Conservation (phyloP, 1,140 invertebrate genomes). For the Lordiphosa stackelbergi region DNA sequence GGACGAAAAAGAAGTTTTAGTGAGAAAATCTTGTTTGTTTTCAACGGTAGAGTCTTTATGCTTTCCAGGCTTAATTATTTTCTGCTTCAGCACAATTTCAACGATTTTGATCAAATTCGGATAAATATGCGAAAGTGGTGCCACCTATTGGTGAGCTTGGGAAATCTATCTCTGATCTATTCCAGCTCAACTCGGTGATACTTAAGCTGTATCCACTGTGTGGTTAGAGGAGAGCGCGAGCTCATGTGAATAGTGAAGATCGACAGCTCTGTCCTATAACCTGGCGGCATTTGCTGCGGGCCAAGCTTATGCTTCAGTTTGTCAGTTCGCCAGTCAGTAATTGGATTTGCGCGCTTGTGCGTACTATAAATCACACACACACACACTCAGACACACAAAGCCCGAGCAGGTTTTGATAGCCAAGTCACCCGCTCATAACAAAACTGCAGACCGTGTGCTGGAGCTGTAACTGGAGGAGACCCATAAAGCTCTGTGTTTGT, state of each 20-base stretch:
- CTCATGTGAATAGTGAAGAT: slow-evolving; percentile 20
- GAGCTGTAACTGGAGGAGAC: slow-evolving; percentile 15
- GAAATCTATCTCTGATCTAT: too few species aligned
- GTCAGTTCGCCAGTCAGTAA: slow-evolving; percentile 54
- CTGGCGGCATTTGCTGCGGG: slow-evolving; percentile 61
- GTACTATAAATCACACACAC: slow-evolving; percentile 70
- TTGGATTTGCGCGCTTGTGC: slow-evolving; percentile 74
- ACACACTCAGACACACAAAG: slow-evolving; percentile 6
- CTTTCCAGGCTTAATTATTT: too few species aligned
- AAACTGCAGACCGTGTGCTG: slow-evolving; percentile 40
- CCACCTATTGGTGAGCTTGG: too few species aligned
- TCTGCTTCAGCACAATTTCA: too few species aligned
- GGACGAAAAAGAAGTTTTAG: too few species aligned
- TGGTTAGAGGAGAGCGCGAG: slow-evolving; percentile 25
- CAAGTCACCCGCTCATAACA: slow-evolving; percentile 71
- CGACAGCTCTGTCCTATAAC: slow-evolving; percentile 44
- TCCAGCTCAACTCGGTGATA: too few species aligned
- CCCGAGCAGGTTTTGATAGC: slow-evolving; percentile 59
- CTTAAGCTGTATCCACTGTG: slow-evolving; percentile 24
- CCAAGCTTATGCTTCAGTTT: slow-evolving; percentile 32
- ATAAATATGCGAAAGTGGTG: too few species aligned
- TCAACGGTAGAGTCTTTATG: too few species aligned
- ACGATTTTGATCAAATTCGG: too few species aligned
- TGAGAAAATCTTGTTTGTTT: too few species aligned
- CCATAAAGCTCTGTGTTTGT: slow-evolving; percentile 66